Evolutionary conservation across 2,888 invertebrate genomes (phyloP).

Genomic region (Zhengitettix transpicula): DNA sequence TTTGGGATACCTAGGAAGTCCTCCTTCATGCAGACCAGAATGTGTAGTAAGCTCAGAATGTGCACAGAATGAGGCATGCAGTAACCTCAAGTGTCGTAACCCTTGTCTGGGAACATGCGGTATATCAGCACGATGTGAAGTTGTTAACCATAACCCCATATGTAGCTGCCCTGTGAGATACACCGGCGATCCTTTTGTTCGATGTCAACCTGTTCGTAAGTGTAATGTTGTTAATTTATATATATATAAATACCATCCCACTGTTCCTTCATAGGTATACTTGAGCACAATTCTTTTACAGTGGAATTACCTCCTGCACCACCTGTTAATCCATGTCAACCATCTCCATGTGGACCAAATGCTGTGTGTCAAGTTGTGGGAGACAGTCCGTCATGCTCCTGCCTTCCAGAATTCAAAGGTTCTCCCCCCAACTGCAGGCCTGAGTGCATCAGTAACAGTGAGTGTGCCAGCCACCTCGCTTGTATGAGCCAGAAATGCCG

Average conservation of each 20-base stretch:
- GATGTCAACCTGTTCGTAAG: slow-evolving; percentile 21
- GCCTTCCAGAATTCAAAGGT: slow-evolving; percentile 21
- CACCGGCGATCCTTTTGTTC: slow-evolving; percentile 39
- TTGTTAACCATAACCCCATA: slow-evolving; percentile 47
- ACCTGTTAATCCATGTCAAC: slow-evolving; percentile 19
- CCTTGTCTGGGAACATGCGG: slow-evolving; percentile 42
- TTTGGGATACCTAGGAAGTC: slow-evolving; percentile 26
- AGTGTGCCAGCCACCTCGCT: slow-evolving; percentile 27
- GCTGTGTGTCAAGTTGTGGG: slow-evolving; percentile 19
- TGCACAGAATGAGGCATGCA: slow-evolving; percentile 38
- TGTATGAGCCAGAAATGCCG: slow-evolving; percentile 35
- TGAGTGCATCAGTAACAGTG: slow-evolving; percentile 42
- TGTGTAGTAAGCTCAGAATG: slow-evolving; percentile 30
- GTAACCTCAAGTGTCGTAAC: slow-evolving; percentile 45
- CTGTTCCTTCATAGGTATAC: neutral
- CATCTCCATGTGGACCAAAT: slow-evolving; percentile 22
- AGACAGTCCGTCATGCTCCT: slow-evolving; percentile 22
- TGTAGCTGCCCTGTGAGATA: slow-evolving; percentile 42
- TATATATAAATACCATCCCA: no score
- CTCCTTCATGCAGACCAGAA: slow-evolving; percentile 29
- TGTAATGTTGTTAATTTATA: neutral
- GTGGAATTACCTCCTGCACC: slow-evolving; percentile 6
- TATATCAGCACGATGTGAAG: slow-evolving; percentile 37
- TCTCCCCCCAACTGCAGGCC: slow-evolving; percentile 21
- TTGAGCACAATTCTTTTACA: neutral